Evolutionary conservation across 2,113 vertebrate genomes (phyloP).

Genomic region (Sula dactylatra): DNA sequence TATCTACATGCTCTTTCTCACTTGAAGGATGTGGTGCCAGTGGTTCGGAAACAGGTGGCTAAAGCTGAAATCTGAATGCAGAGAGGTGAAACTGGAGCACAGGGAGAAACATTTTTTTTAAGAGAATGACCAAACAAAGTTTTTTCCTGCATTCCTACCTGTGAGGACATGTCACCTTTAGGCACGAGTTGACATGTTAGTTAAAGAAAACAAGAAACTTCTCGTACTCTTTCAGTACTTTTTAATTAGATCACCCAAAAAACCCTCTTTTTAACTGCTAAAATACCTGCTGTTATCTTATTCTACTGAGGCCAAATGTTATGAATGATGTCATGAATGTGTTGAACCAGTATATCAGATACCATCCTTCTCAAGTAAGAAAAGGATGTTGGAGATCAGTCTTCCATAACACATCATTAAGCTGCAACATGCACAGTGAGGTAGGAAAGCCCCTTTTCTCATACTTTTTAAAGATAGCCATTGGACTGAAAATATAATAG

Average conservation of each 20-base stretch:
- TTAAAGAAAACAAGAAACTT: neutral
- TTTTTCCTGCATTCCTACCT: neutral
- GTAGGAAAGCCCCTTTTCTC: neutral
- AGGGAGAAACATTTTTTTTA: neutral
- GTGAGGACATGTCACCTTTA: neutral
- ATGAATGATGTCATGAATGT: neutral
- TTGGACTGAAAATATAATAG: neutral
- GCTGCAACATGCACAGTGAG: neutral
- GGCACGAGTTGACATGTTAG: neutral
- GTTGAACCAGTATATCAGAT: neutral
- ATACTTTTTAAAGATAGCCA: neutral
- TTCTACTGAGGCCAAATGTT: neutral
- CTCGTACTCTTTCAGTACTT: neutral
- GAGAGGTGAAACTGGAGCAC: neutral
- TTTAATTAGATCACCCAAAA: neutral
- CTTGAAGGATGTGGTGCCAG: neutral
- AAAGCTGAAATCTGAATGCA: neutral
- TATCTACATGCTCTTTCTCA: neutral
- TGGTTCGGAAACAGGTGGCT: neutral
- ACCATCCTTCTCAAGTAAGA: neutral
- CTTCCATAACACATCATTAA: neutral
- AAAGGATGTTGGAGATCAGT: neutral
- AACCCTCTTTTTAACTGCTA: neutral
- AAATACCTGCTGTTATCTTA: neutral
- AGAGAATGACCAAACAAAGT: neutral